phyloP scores from a whole-genome alignment of 2,888 invertebrate species.

The Zygaena filipendulae region DNA sequence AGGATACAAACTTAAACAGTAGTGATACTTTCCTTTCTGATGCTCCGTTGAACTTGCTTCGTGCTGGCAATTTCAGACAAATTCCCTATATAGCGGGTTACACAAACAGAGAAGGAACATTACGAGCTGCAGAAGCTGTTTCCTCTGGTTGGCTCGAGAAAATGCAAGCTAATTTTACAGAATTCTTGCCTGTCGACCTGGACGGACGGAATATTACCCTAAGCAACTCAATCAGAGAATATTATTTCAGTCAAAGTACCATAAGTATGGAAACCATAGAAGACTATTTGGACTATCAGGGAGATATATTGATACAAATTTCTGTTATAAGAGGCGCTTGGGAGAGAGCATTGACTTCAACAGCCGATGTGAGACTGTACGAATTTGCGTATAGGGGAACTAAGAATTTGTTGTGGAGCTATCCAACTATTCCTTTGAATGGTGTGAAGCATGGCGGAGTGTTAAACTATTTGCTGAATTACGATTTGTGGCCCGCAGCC shows the following conservation, averaged over 20 bases:
- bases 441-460: slow-evolving; percentile 46
- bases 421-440: slow-evolving; percentile 30
- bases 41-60: slow-evolving; percentile 37
- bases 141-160: slow-evolving; percentile 28
- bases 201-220: slow-evolving; percentile 20
- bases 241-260: slow-evolving; percentile 32
- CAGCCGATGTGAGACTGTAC: slow-evolving; percentile 31
- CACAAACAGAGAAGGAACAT: slow-evolving; percentile 44
- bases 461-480: slow-evolving; percentile 42
- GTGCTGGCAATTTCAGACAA: slow-evolving; percentile 34
- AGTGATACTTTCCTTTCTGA: slow-evolving; percentile 34
- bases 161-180: slow-evolving; percentile 42
- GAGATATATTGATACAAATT: slow-evolving; percentile 39
- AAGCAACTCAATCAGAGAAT: slow-evolving; percentile 27
- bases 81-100: slow-evolving; percentile 45
- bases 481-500: slow-evolving; percentile 29
- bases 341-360: slow-evolving; percentile 37
- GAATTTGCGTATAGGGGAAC: slow-evolving; percentile 44
- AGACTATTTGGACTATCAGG: slow-evolving; percentile 45
- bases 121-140: slow-evolving; percentile 35
- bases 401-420: slow-evolving; percentile 35
- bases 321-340: slow-evolving; percentile 35
- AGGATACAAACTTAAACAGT: slow-evolving; percentile 25
- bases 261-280: slow-evolving; percentile 36
- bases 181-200: slow-evolving; percentile 44